These are phyloP conservation scores for Cataglyphis livida DNA, from an alignment of 2,888 invertebrate species.

Conservation along the genomic window DNA sequence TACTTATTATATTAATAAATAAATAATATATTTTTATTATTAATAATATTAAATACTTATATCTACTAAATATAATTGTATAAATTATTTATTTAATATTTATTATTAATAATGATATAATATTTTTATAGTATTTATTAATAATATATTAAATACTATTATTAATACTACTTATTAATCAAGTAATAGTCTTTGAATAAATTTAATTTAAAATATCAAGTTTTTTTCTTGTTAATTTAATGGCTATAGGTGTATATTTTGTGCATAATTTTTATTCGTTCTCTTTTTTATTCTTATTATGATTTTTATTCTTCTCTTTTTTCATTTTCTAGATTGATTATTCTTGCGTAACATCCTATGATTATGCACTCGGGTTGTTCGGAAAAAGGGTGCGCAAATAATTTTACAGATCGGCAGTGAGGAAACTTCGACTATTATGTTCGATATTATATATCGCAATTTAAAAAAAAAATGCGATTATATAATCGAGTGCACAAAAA, in stretches of 20 bases:
- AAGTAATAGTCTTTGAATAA: not conserved
- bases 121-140: too few relatives aligned
- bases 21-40: too few relatives aligned
- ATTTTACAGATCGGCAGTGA: not conserved
- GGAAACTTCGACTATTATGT: not conserved
- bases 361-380: constrained; percentile 8
- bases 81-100: too few relatives aligned
- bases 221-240: not conserved
- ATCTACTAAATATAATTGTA: too few relatives aligned
- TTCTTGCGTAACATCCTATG: not conserved
- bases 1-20: too few relatives aligned
- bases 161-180: not conserved
- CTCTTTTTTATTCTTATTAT: not conserved
- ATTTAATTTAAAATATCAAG: constrained; percentile 5
- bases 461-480: not conserved
- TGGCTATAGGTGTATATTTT: not conserved
- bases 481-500: not conserved
- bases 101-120: too few relatives aligned
- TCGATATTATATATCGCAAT: not conserved
- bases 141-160: too few relatives aligned
- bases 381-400: not conserved
- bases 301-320: not conserved
- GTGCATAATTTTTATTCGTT: not conserved
- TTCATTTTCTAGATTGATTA: not conserved
- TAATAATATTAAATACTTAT: too few relatives aligned